A percentile compares a stretch with the other conserved stretches of the same genome.
phyloP scores from a whole-genome alignment of 2,888 invertebrate genomes.

The Diarsia mendica region DNA sequence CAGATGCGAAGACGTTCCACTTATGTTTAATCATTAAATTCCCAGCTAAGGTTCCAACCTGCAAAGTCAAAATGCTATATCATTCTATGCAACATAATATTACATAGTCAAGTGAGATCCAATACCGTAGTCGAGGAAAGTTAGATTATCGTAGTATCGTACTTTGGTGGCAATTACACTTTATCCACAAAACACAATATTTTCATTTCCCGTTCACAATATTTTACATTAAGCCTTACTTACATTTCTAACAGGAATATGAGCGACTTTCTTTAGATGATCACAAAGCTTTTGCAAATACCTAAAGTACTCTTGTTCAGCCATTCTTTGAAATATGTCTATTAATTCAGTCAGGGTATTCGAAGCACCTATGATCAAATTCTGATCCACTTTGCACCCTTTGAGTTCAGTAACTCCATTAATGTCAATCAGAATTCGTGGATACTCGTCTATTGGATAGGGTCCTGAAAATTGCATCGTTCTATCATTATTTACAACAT shows the following conservation, averaged over 20 bases:
- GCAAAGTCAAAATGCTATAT: not conserved
- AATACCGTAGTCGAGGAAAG: not conserved
- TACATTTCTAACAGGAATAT: slow-evolving; percentile 1
- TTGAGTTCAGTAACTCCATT: not conserved
- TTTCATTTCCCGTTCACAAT: not conserved
- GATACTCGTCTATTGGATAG: not conserved
- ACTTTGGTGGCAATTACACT: not conserved
- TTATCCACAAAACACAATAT: not conserved
- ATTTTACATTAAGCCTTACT: not conserved
- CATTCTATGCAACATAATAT: not conserved
- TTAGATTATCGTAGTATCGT: not conserved
- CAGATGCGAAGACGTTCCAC: slow-evolving; percentile 1
- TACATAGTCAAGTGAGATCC: not conserved
- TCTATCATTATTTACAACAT: too few relatives aligned
- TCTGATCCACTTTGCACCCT: not conserved
- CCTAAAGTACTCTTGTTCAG: not conserved
- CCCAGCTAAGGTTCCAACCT: not conserved
- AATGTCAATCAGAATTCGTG: not conserved
- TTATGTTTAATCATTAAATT: slow-evolving; percentile 3
- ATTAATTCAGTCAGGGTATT: not conserved
- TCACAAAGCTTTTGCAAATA: not conserved
- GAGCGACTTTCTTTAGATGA: slow-evolving; percentile 1
- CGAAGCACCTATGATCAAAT: not conserved
- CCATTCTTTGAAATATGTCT: not conserved
- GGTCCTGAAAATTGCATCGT: not conserved